Evolutionary conservation across 2,113 vertebrate species (phyloP).

Genomic region (Fregata magnificens): DNA sequence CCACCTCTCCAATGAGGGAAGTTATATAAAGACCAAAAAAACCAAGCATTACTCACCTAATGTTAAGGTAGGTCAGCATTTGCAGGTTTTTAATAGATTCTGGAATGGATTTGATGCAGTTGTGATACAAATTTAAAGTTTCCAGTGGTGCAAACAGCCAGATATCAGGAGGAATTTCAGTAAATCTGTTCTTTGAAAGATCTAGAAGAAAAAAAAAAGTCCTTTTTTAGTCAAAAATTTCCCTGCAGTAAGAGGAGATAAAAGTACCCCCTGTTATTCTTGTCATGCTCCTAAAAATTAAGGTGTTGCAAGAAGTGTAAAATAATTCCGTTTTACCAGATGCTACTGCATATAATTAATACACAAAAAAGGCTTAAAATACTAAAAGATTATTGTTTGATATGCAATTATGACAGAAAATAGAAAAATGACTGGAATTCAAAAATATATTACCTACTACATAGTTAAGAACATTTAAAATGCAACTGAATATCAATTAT

Average conservation of each 20-base stretch:
- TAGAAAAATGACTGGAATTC: not conserved
- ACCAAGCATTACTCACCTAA: constrained; percentile 82
- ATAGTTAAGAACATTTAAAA: not conserved
- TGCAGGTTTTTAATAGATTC: constrained; percentile 96
- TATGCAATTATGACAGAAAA: not conserved
- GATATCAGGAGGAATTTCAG: constrained; percentile 92
- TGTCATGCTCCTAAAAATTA: constrained; percentile 4
- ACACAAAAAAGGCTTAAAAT: not conserved
- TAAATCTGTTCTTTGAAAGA: constrained; percentile 95
- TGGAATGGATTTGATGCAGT: constrained; percentile 96
- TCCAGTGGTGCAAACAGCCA: constrained; percentile 95
- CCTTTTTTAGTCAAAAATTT: not conserved
- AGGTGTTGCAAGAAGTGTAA: constrained; percentile 26
- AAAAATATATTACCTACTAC: not conserved
- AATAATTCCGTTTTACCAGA: constrained; percentile 41
- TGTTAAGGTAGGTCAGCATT: constrained; percentile 97
- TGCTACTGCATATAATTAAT: constrained; percentile 8
- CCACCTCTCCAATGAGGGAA: not conserved
- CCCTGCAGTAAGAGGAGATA: not conserved
- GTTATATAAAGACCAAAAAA: not conserved
- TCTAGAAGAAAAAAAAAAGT: constrained; percentile 73
- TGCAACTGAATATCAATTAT: not conserved
- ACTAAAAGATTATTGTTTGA: not conserved
- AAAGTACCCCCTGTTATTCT: not conserved
- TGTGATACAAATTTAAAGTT: constrained; percentile 97